phyloP scores from a whole-genome alignment of 2,113 vertebrate genomes.

The Amblyopsis rosae region DNA sequence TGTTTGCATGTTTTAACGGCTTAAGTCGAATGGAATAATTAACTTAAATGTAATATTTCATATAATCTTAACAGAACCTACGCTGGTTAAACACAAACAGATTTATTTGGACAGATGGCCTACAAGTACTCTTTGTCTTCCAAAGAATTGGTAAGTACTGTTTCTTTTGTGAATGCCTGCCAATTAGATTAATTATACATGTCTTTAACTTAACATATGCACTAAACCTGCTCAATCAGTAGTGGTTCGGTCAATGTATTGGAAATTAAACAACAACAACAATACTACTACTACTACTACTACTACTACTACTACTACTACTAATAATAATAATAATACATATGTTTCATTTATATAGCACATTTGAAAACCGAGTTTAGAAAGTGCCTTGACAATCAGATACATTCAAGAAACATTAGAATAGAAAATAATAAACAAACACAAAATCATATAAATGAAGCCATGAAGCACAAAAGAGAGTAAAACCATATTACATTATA shows the following conservation, averaged over 20 bases:
- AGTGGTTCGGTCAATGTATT: not conserved
- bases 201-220: not conserved
- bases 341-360: not conserved
- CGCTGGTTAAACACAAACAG: conserved; percentile 81
- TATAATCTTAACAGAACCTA: conserved; percentile 78
- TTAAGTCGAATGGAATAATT: not conserved
- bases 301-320: no score
- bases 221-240: not conserved
- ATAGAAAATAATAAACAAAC: no score
- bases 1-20: not conserved
- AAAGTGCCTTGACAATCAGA: no score
- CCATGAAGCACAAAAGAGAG: no score
- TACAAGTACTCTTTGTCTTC: conserved; percentile 87
- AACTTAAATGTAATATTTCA: conserved; percentile 4
- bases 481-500: no score
- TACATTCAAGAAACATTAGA: no score
- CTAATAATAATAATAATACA: no score
- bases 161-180: not conserved
- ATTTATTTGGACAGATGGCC: conserved; percentile 89
- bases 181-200: not conserved
- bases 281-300: no score
- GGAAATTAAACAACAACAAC: no score
- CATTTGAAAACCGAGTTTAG: not conserved
- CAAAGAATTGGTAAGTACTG: conserved; percentile 85
- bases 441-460: no score